Evolutionary conservation across 2,797 vertebrate genomes (phyloP).

Genomic region (Petrocephalus sullivani): DNA sequence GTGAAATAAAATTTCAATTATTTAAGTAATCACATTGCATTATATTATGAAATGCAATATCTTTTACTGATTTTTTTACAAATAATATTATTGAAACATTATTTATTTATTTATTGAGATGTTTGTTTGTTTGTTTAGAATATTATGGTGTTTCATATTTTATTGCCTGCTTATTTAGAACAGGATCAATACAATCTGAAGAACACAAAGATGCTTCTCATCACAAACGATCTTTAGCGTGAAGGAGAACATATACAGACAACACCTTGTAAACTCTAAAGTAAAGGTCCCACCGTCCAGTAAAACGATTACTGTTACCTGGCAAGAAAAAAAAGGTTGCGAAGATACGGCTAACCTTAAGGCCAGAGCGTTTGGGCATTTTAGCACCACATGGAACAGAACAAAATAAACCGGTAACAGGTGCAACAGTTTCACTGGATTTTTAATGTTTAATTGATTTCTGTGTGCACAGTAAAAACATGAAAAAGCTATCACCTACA

Average conservation of each 20-base stretch:
- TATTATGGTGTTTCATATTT: background rate
- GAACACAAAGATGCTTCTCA: background rate
- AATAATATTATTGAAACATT: no score
- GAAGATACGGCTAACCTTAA: background rate
- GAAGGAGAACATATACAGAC: background rate
- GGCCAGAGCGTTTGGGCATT: background rate
- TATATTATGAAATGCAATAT: no score
- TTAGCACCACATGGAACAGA: background rate
- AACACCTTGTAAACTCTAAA: background rate
- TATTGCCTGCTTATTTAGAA: background rate
- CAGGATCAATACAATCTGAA: background rate
- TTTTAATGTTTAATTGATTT: background rate
- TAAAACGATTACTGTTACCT: background rate
- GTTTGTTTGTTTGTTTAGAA: no score
- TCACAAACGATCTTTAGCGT: background rate
- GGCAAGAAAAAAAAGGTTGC: background rate
- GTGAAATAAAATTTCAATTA: no score
- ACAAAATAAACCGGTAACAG: background rate
- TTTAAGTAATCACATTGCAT: no score
- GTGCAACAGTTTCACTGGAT: background rate
- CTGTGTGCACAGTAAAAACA: background rate
- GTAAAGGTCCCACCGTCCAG: background rate
- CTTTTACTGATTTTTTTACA: no score
- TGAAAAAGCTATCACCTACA: background rate
- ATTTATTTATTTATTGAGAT: no score